Base-by-base conservation (phyloP, 2,797 vertebrate species). In the Petrocephalus sullivani region DNA sequence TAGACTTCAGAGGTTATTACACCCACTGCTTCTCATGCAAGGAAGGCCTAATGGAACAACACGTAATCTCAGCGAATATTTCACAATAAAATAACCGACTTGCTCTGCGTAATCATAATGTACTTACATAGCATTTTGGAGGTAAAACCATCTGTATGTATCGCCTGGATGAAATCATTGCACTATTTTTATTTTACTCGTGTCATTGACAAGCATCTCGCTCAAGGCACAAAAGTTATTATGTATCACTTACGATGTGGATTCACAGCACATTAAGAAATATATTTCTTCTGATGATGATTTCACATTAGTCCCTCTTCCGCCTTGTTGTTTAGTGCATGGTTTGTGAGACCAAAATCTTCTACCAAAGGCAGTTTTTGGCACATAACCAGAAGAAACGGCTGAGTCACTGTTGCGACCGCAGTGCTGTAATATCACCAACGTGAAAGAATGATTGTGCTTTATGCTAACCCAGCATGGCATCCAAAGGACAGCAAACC, bases 211-310 rank as follows among this genome's bases (percentile, higher is more conserved):
- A 78, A 37, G 23, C 33, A 84, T 84, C 53, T 56, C n/a, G 23
- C 53, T 84, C 14, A 54, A 16, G 82, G 82, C 46, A 33, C 9
- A 84, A 58, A 81, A 81, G 41, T 49, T 81, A 46, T 49, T 49
- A 81, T 49, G 75, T 49, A 49, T 81, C 19, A 41, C 37, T 81
- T 49, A 49, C 41, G 41, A 54, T 28, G 83, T 85, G 53, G 53
- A 85, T 85, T 85, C 83, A 85, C n/a, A 54, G 85, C 28, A 60
- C 54, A 86, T 60, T 86, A 58, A 86, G 85, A 12, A 58, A n/a
- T 8, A 85, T 8, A 85, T 21, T 23, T 84, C 23, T 84, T 12
- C 33, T 51, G 5, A 49, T 10, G 75, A 19, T 81, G 71, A 78
- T 16, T 81, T 49, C 75, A 46, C 75, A 81, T 81, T n/a, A 81